phyloP scores from a whole-genome alignment of 2,113 vertebrate genomes.

The Nibea coibor region DNA sequence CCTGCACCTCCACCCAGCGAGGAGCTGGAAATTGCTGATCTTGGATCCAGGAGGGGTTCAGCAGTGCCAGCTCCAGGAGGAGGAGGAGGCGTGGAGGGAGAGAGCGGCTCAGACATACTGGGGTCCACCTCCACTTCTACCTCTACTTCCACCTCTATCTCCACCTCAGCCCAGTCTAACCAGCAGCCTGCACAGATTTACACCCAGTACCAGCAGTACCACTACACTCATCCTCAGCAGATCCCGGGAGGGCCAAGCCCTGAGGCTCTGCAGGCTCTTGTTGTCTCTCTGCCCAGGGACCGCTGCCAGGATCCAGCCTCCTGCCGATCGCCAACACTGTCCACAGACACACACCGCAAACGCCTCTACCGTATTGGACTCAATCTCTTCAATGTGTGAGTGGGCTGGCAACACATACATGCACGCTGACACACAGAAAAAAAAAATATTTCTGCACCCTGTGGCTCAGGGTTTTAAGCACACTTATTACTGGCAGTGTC shows the following conservation, averaged over 20 bases:
- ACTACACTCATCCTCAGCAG: conserved; percentile 78
- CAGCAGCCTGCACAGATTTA: conserved; percentile 81
- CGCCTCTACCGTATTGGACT: conserved; percentile 97
- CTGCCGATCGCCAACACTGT: conserved; percentile 95
- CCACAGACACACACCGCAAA: conserved; percentile 96
- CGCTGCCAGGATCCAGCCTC: conserved; percentile 94
- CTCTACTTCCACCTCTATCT: conserved; percentile 90
- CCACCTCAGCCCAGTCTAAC: conserved; percentile 89
- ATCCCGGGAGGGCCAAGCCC: conserved; percentile 85
- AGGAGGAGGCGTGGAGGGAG: conserved; percentile 74
- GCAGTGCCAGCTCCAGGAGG: conserved; percentile 62
- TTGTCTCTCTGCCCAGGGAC: conserved; percentile 93
- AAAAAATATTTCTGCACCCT: conserved; percentile 35
- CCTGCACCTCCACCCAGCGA: conserved; percentile 84
- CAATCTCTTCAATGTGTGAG: conserved; percentile 99
- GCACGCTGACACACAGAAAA: conserved; percentile 15
- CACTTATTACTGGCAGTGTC: conserved; percentile 53
- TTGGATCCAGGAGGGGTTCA: conserved; percentile 68
- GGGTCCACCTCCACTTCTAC: conserved; percentile 92
- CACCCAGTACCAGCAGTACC: conserved; percentile 83
- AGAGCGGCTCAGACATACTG: conserved; percentile 86
- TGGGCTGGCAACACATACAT: conserved; percentile 49
- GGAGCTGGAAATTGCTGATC: conserved; percentile 77
- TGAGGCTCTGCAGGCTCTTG: conserved; percentile 94
- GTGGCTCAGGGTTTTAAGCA: conserved; percentile 53